phyloP scores from a whole-genome alignment of 2,797 vertebrate genomes.

The Tauraco hartlaubi region DNA sequence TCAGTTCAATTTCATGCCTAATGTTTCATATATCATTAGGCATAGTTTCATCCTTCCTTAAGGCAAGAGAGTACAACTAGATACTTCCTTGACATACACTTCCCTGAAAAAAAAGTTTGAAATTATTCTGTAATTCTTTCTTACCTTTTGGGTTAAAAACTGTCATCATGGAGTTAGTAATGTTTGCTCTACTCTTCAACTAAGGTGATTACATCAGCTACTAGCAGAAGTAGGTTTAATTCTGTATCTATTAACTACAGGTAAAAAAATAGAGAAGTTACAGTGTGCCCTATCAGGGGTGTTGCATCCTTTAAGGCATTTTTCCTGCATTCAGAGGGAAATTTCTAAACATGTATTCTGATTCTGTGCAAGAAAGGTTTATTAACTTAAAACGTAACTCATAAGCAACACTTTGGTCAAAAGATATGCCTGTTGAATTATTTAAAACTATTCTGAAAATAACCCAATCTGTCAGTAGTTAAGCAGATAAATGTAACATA shows the following conservation, averaged over 20 bases:
- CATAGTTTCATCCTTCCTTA: neutral
- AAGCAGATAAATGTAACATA: neutral
- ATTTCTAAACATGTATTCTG: neutral
- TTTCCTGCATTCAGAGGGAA: neutral
- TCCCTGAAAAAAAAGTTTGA: neutral
- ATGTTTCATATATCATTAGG: neutral
- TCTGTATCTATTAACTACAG: neutral
- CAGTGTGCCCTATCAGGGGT: accelerated
- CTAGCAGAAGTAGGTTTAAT: neutral
- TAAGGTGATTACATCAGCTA: neutral
- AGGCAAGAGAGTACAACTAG: neutral
- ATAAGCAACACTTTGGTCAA: neutral
- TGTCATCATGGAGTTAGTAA: neutral
- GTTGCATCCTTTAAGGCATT: neutral
- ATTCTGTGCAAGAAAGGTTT: neutral
- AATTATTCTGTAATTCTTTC: neutral
- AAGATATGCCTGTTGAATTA: neutral
- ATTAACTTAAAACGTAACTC: neutral
- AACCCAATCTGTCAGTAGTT: neutral
- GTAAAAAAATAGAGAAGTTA: neutral
- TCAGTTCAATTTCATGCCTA: neutral
- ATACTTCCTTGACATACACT: neutral
- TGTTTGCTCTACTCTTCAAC: neutral
- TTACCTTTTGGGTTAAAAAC: neutral
- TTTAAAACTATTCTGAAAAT: neutral